phyloP scores from a whole-genome alignment of 2,113 vertebrate genomes.

The Carassius carassius region DNA sequence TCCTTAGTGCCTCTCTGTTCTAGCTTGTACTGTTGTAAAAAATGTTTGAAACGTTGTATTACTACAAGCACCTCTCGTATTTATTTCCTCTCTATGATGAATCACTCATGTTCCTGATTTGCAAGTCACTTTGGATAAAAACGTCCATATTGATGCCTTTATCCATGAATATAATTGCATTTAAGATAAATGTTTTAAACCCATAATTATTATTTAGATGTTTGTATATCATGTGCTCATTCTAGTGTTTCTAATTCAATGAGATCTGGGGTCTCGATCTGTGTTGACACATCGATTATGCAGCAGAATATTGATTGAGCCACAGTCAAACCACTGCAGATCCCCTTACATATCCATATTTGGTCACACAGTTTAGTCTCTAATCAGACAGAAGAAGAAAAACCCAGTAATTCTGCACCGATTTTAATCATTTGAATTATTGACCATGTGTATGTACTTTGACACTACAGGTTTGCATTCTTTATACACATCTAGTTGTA shows the following conservation, averaged over 20 bases:
- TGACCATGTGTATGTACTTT: background rate
- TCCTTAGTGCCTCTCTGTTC: background rate
- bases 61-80: background rate
- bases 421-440: constrained; percentile 4
- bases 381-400: background rate
- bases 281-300: constrained; percentile 18
- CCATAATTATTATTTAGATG: background rate
- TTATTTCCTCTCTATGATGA: background rate
- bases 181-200: background rate
- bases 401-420: background rate
- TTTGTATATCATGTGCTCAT: background rate
- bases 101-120: too few relatives aligned
- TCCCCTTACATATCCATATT: background rate
- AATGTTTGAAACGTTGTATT: background rate
- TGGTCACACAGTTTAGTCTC: constrained; percentile 4
- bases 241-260: constrained; percentile 8
- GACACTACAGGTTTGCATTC: background rate
- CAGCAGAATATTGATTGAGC: constrained; percentile 9
- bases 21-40: background rate
- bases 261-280: background rate
- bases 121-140: too few relatives aligned
- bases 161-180: background rate
- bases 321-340: background rate
- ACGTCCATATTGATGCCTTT: background rate
- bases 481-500: constrained; percentile 13